Evolutionary conservation across 1,140 invertebrate genomes (phyloP), one percentile per base, ranked within the genome.

Genomic region (Drosophila pachea): DNA sequence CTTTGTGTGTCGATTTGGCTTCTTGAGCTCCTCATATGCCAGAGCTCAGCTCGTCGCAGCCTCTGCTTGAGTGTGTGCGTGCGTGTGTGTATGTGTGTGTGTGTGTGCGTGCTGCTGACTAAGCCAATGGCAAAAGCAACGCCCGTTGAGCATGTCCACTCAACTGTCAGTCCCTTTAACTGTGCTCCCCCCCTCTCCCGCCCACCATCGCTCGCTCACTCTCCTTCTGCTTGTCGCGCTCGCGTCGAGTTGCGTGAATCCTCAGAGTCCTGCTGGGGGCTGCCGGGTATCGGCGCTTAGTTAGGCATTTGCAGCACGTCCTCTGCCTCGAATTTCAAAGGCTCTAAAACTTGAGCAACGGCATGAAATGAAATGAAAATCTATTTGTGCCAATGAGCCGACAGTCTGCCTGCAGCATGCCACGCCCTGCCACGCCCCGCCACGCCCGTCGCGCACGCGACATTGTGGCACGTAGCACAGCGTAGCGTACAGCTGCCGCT

Each of bases 291-390:
- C 59, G 60, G 31, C 43, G 47, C 67, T 42, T 75, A 63, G 40
- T 79, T 76, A 73, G 58, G 70, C 73, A 81, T 38, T 76, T 82
- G 42, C 50, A 43, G 78, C 78, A 81, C 78, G 78, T 82, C 60
- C 55, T 49, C 12, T 36, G 56, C 52, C 68, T 78, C 62, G 56
- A 56, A 83, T 83, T 78, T 83, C 78, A 75, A 75, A 75, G 73
- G 54, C 62, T 63, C 59, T 54, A 64, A 68, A 67, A 63, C 45
- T 52, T 59, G 42, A 55, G 47, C 63, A 40, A 35, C 55, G 59
- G 35, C 58, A 42, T n/a, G n/a, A 63, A 65, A 64, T 59, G 35
- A 73, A 73, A 83, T 78, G 72, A 83, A 82, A 83, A 73, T 70
- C 64, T 73, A 81, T 79, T 79, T 70, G 59, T 53, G 35, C 22